Conservation (phyloP, 2,797 vertebrate genomes). For the Sebastes baramenuke region DNA sequence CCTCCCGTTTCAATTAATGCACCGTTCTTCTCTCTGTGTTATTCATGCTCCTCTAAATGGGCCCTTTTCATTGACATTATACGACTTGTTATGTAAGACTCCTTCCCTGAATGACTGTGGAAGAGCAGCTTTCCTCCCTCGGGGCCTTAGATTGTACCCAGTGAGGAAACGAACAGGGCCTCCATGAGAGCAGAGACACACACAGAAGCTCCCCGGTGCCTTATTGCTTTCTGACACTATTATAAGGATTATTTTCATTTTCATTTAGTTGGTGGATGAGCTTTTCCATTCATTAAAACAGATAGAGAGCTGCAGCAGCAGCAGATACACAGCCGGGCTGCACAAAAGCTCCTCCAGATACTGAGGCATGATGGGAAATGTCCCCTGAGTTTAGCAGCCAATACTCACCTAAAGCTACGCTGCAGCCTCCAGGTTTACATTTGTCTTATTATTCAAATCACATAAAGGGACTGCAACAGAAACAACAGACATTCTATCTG, state of each 20-base stretch:
- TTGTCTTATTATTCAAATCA: background rate
- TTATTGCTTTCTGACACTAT: constrained; percentile 22
- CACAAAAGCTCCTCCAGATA: constrained; percentile 10
- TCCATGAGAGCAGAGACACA: constrained; percentile 30
- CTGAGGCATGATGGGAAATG: constrained; percentile 1
- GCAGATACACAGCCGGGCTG: constrained; percentile 1
- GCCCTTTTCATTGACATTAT: constrained; percentile 77
- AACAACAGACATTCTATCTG: background rate
- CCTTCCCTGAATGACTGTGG: constrained; percentile 68
- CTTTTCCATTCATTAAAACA: constrained; percentile 62
- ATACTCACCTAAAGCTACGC: constrained; percentile 1
- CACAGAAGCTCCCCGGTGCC: constrained; percentile 21
- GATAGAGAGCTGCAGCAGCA: constrained; percentile 32
- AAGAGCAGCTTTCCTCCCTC: constrained; percentile 61
- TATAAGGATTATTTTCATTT: constrained; percentile 48
- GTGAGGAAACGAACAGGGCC: constrained; percentile 66
- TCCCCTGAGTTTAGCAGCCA: constrained; percentile 34
- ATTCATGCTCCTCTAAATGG: constrained; percentile 60
- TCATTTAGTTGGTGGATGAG: constrained; percentile 28
- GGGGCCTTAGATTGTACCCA: constrained; percentile 71
- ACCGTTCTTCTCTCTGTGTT: constrained; percentile 27
- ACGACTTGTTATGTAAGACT: constrained; percentile 77
- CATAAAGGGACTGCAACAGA: background rate
- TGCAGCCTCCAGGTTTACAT: background rate
- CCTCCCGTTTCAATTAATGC: constrained; percentile 2